Percentiles rank a stretch among this genome's conserved stretches.
These are phyloP conservation scores for Esox lucius DNA, from an alignment of 2,797 vertebrate genomes.

Conservation along the genomic window DNA sequence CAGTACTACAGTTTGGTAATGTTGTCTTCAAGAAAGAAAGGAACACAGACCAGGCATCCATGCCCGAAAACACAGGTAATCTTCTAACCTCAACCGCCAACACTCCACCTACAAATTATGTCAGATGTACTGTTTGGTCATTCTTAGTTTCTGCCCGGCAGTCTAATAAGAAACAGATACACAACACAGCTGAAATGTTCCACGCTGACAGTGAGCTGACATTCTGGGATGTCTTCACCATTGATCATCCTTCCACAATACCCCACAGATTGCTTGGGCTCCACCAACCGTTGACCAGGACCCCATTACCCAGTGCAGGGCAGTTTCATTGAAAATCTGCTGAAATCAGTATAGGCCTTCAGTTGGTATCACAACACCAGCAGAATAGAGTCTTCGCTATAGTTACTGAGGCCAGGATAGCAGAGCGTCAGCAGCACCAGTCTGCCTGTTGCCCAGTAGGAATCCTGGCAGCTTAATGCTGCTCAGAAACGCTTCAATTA, in stretches of 20 bases:
- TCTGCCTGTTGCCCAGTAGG: neutral
- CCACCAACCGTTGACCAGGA: neutral
- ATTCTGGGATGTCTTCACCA: neutral
- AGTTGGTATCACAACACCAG: neutral
- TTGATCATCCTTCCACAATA: neutral
- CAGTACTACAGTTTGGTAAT: constrained; percentile 87
- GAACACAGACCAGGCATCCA: constrained; percentile 89
- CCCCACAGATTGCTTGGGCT: neutral
- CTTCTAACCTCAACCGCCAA: neutral
- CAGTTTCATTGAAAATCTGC: neutral
- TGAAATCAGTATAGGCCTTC: neutral
- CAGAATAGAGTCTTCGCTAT: neutral
- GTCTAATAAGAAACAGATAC: neutral
- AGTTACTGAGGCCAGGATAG: neutral
- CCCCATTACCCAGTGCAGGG: neutral
- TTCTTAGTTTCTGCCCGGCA: too few species aligned
- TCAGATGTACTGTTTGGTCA: too few species aligned
- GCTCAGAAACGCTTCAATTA: neutral
- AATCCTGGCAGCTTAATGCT: neutral
- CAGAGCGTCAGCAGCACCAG: neutral
- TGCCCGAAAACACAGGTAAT: constrained; percentile 88
- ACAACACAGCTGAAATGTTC: neutral
- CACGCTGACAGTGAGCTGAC: neutral
- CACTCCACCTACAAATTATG: neutral
- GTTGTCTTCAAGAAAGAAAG: constrained; percentile 89